Evolutionary conservation across 2,888 invertebrate genomes (phyloP).

Genomic region (Hemicrepidius hirtus): DNA sequence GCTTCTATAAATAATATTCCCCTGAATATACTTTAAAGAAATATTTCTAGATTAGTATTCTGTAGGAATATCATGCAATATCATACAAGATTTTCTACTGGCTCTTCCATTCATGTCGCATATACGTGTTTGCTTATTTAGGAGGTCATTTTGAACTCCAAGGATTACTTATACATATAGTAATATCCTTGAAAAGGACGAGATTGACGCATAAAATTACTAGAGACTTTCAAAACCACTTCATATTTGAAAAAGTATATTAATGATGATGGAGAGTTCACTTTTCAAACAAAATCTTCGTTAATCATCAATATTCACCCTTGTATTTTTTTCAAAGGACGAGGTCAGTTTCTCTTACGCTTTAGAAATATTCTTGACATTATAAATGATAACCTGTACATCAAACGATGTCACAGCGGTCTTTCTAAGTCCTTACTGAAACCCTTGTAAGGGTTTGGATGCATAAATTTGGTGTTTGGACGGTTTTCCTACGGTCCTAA

Average conservation of each 20-base stretch:
- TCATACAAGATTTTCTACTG: slow-evolving; percentile 24
- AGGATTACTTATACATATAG: slow-evolving; percentile 5
- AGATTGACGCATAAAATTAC: slow-evolving; percentile 3
- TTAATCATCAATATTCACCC: slow-evolving; percentile 30
- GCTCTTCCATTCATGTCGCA: slow-evolving; percentile 18
- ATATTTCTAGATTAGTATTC: slow-evolving; percentile 27
- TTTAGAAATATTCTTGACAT: slow-evolving; percentile 8
- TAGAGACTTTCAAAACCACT: slow-evolving; percentile 14
- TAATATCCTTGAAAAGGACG: neutral
- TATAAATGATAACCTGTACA: slow-evolving; percentile 17
- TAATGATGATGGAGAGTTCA: slow-evolving; percentile 23
- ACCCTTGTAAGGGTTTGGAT: too few relatives aligned
- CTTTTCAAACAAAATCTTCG: slow-evolving; percentile 10
- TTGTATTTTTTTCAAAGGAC: slow-evolving; percentile 22
- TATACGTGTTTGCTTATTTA: slow-evolving; percentile 27
- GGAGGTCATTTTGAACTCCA: slow-evolving; percentile 15
- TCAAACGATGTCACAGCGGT: slow-evolving; percentile 3
- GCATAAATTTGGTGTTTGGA: too few relatives aligned
- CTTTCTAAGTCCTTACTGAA: too few relatives aligned
- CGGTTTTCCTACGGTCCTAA: too few relatives aligned
- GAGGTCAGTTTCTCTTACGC: slow-evolving; percentile 17
- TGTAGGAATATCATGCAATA: slow-evolving; percentile 8
- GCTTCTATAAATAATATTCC: slow-evolving; percentile 9
- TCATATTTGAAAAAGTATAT: slow-evolving; percentile 16
- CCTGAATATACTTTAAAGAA: slow-evolving; percentile 24